These are phyloP conservation scores for Apamea epomidion DNA, from an alignment of 2,888 invertebrate species.

Conservation along the genomic window DNA sequence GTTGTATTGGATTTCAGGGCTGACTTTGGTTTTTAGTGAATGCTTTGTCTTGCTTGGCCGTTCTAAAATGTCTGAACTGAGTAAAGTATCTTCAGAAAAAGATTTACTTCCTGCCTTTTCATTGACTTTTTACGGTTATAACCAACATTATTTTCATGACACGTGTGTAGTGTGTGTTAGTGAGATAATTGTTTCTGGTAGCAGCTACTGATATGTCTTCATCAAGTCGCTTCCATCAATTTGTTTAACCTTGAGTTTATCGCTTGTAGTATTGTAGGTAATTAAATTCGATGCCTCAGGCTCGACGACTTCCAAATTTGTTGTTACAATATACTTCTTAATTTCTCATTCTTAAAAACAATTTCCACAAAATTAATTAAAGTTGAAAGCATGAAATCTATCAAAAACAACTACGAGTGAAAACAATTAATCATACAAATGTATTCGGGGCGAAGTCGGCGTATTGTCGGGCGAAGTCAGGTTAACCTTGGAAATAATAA, in stretches of 20 bases:
- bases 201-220: neutral
- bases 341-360: constrained; percentile 41
- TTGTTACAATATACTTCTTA: constrained; percentile 6
- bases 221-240: neutral
- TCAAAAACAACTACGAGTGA: constrained; percentile 50
- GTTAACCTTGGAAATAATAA: constrained; percentile 53
- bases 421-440: constrained; percentile 61
- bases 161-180: neutral
- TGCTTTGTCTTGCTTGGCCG: neutral
- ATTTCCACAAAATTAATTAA: constrained; percentile 48
- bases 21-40: neutral
- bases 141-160: neutral
- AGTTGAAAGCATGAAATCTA: constrained; percentile 55
- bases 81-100: neutral
- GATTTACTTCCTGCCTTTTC: neutral
- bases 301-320: neutral
- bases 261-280: neutral
- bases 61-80: neutral
- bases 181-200: neutral
- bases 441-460: constrained; percentile 43
- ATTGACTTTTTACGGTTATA: neutral
- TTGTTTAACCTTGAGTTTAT: neutral
- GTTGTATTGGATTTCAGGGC: neutral
- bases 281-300: neutral
- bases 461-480: constrained; percentile 37